Evolutionary conservation across 2,113 vertebrate genomes (phyloP), one percentile per base, ranked within the genome.

Genomic region (Charina bottae): DNA sequence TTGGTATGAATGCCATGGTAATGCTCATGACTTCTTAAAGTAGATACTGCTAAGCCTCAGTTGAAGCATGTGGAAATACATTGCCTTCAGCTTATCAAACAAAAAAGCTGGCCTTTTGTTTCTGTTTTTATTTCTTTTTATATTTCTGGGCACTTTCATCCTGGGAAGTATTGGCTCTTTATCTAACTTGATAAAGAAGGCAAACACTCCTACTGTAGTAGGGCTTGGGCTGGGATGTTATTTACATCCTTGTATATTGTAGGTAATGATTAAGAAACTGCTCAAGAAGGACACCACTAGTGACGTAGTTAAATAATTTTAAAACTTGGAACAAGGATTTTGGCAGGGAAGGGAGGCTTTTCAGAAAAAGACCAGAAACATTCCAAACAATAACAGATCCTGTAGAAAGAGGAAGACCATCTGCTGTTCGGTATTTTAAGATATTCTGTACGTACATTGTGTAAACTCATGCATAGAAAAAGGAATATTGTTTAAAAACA

Each of bases 41-140:
- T 46, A 87, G 24, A 83, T 33, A 87, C 6, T 56, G 8, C 33
- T 49, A 64, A 49, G 2, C 87, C 42, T 62, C 37, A 11, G 2
- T 83, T 95, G 46, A 53, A 89, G 87, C 12, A 56, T 0, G 2
- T 46, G 64, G 24, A 23, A 89, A 72, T 17, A 89, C 85, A 4
- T 93, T 94, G 86, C 19, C 10, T 93, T 87, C 0, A 0, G 54
- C n/a, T 88, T 88, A 23, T 1, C 0, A n/a, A 85, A 10, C 56
- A 89, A 89, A 58, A 3, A 13, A 49, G 90, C 60, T 93, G 68
- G 15, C 42, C 12, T 94, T 95, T 90, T 11, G 23, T 92, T 85
- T 93, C 62, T 84, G 24, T 94, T 12, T 93, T 0, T 28, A 28
- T 56, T 5, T 49, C 1, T 23, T 42, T 12, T 42, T 46, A 62